phyloP scores from a whole-genome alignment of 2,797 vertebrate species.

The Streptopelia turtur region DNA sequence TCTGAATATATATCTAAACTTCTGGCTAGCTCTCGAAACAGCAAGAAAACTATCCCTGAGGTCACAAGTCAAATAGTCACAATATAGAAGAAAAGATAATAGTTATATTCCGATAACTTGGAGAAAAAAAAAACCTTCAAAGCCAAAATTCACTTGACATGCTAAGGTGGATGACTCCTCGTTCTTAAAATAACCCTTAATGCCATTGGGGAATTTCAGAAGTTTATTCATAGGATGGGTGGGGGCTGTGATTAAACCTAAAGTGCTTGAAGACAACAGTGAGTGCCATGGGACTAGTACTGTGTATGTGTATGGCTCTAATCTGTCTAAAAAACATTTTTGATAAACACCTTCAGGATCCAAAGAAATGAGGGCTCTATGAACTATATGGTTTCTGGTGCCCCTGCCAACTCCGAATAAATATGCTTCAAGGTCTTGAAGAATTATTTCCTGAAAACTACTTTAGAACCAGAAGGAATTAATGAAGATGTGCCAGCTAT shows the following conservation, averaged over 20 bases:
- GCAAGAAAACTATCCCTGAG: constrained; percentile 32
- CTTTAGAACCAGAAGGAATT: constrained; percentile 66
- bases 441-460: constrained; percentile 64
- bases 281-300: neutral
- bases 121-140: neutral
- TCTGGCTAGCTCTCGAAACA: constrained; percentile 51
- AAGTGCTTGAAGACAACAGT: neutral
- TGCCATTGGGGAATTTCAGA: neutral
- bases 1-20: constrained; percentile 53
- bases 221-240: neutral
- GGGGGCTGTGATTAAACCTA: neutral
- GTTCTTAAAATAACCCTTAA: constrained; percentile 3
- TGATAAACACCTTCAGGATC: constrained; percentile 35
- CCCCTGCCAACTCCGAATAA: constrained; percentile 62
- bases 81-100: constrained; percentile 15
- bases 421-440: constrained; percentile 31
- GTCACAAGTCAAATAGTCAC: constrained; percentile 40
- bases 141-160: constrained; percentile 1
- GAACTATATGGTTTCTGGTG: constrained; percentile 48
- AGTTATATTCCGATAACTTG: constrained; percentile 9
- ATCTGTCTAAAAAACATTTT: neutral
- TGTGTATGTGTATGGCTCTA: neutral
- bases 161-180: neutral
- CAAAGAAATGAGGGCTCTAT: constrained; percentile 12
- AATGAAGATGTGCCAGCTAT: constrained; percentile 71